Conservation (phyloP, 2,797 vertebrate species). For the Acrossocheilus wenchowensis region DNA sequence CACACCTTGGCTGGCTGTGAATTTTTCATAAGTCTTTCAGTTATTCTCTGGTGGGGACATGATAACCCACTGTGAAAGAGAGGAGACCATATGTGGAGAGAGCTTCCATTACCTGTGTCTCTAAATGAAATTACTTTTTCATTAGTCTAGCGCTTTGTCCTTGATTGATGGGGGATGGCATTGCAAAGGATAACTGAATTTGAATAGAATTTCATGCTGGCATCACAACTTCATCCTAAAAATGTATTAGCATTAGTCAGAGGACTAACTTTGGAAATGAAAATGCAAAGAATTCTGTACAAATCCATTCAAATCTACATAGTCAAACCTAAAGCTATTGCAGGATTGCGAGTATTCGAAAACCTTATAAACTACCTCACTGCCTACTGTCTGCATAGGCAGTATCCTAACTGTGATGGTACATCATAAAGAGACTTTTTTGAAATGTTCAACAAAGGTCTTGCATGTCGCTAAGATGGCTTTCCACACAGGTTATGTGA, state of each 20-base stretch:
- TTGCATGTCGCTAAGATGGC: neutral
- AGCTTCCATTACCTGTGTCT: conserved; percentile 52
- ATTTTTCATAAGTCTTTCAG: conserved; percentile 72
- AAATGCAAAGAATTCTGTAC: neutral
- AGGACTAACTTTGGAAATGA: neutral
- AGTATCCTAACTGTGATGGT: neutral
- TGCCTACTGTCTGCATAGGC: neutral
- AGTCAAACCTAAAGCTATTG: neutral
- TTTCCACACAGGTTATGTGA: neutral
- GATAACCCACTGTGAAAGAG: conserved; percentile 64
- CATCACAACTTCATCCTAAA: neutral
- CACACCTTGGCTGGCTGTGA: conserved; percentile 60
- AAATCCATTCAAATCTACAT: neutral
- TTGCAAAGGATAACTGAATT: conserved; percentile 7
- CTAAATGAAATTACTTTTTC: conserved; percentile 47
- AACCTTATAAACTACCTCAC: neutral
- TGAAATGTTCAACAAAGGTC: neutral
- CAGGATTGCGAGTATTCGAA: neutral
- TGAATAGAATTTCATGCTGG: neutral
- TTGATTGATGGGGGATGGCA: conserved; percentile 17
- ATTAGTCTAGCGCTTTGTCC: conserved; percentile 45
- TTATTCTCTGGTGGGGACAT: conserved; percentile 62
- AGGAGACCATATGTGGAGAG: conserved; percentile 54
- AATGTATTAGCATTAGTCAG: neutral
- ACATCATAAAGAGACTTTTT: neutral